These are phyloP conservation scores for Hestina assimilis DNA, from an alignment of 1,140 invertebrate genomes.

Conservation along the genomic window DNA sequence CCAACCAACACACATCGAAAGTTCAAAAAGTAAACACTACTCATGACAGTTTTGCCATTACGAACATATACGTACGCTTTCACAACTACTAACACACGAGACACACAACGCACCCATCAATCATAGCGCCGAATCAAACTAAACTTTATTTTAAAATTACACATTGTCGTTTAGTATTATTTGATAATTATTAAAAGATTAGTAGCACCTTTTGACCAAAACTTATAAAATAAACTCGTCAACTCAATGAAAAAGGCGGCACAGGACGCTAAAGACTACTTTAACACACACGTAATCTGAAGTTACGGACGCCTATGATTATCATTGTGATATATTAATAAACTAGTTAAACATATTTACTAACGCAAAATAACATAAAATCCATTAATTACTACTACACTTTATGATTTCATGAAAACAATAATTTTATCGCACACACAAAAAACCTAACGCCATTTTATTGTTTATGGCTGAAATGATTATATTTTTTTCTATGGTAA, in stretches of 20 bases:
- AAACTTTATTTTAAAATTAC: constrained; percentile 3
- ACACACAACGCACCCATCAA: constrained; percentile 64
- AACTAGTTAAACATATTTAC: constrained; percentile 31
- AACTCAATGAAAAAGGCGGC: constrained; percentile 67
- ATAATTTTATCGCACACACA: constrained; percentile 75
- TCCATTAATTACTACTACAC: constrained; percentile 29
- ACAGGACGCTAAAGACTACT: constrained; percentile 62
- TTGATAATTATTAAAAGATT: not conserved
- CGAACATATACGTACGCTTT: constrained; percentile 68
- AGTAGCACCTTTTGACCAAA: constrained; percentile 4
- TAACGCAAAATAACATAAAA: constrained; percentile 14
- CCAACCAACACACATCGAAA: constrained; percentile 61
- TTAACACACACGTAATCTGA: constrained; percentile 61
- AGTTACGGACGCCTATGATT: constrained; percentile 21
- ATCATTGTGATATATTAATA: constrained; percentile 9
- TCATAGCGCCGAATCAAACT: constrained; percentile 34
- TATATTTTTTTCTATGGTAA: constrained; percentile 36
- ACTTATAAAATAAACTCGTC: constrained; percentile 49
- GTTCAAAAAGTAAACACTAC: constrained; percentile 68
- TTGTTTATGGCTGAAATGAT: constrained; percentile 77
- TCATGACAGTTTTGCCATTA: constrained; percentile 74
- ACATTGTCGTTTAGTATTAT: not conserved
- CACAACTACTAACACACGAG: constrained; percentile 69
- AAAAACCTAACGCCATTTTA: constrained; percentile 79
- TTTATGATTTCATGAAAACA: constrained; percentile 60